phyloP scores from a whole-genome alignment of 1,140 invertebrate species.

The Anoplolepis gracilipes region DNA sequence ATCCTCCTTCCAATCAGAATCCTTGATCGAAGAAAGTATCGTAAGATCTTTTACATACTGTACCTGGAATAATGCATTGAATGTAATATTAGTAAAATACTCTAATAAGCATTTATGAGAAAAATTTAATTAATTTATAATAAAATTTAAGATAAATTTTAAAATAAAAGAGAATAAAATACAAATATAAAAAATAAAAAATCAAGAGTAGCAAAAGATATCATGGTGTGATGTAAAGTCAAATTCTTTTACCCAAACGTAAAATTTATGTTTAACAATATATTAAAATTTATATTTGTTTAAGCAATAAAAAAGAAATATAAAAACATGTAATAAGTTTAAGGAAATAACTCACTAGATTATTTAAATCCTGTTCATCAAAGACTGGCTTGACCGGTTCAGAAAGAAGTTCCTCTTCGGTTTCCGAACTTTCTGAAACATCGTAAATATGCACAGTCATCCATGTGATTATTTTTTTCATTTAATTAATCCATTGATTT shows the following conservation, averaged over 20 bases:
- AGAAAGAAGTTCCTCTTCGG: constrained; percentile 75
- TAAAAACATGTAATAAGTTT: background rate
- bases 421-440: constrained; percentile 80
- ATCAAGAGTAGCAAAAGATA: background rate
- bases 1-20: constrained; percentile 88
- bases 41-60: constrained; percentile 89
- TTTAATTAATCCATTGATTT: background rate
- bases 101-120: background rate
- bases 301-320: background rate
- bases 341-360: constrained; percentile 82
- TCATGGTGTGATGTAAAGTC: too few species aligned
- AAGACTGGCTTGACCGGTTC: constrained; percentile 87
- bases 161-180: too few species aligned
- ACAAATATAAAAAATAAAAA: background rate
- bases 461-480: too few species aligned
- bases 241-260: too few species aligned
- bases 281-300: too few species aligned
- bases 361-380: constrained; percentile 87
- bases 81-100: background rate
- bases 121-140: background rate
- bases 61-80: constrained; percentile 66
- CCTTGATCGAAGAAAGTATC: constrained; percentile 87
- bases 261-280: too few species aligned
- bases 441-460: background rate
- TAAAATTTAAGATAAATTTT: background rate